These are phyloP conservation scores for Microtus oregoni DNA, from an alignment of 2,113 vertebrate species.

Conservation along the genomic window DNA sequence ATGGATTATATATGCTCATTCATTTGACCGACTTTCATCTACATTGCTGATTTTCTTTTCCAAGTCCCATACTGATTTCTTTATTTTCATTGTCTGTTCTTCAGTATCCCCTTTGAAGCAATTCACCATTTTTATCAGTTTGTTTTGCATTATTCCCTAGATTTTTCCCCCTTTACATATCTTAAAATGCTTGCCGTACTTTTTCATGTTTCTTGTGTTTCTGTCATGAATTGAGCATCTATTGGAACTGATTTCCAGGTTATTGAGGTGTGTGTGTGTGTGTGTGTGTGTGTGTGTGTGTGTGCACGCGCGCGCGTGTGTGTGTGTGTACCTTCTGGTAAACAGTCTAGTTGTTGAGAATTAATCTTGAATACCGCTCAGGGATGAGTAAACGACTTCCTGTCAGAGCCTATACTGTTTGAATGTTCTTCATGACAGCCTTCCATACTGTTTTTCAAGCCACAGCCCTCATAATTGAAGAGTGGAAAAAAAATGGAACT, in stretches of 20 bases:
- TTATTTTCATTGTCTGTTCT: background rate
- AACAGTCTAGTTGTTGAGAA: background rate
- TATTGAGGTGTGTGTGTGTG: background rate
- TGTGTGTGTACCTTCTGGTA: background rate
- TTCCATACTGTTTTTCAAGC: background rate
- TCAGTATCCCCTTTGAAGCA: background rate
- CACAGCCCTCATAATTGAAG: background rate
- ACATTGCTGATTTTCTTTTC: background rate
- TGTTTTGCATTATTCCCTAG: background rate
- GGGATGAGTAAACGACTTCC: background rate
- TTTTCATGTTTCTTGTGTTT: background rate
- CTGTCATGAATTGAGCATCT: background rate
- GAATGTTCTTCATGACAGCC: background rate
- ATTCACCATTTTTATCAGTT: background rate
- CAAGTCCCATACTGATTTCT: background rate
- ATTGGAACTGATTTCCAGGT: background rate
- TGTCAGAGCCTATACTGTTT: background rate
- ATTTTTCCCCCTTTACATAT: background rate
- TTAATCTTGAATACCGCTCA: background rate
- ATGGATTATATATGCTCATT: background rate
- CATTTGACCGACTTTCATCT: background rate
- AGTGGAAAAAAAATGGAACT: background rate
- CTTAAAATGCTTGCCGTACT: background rate
- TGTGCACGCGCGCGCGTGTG: no score
- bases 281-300: background rate